Evolutionary conservation across 53 echinoderm and acorn worm species (phyloP).

Genomic region (Antedon mediterranea): DNA sequence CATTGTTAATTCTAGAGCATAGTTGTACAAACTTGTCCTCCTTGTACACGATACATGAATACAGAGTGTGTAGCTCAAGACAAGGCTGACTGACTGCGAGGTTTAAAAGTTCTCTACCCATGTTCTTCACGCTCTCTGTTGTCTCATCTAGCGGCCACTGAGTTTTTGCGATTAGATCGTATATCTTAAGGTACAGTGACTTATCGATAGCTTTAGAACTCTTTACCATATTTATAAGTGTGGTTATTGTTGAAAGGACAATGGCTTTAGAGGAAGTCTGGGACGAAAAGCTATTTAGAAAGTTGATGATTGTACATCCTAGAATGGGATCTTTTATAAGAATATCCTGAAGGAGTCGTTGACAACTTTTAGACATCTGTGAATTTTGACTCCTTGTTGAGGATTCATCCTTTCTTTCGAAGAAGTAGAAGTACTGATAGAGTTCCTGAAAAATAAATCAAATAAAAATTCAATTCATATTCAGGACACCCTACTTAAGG

Average conservation of each 20-base stretch:
- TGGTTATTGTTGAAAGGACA: neutral
- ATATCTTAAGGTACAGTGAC: neutral
- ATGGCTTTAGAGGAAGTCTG: neutral
- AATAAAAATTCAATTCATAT: too few species aligned
- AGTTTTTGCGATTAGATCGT: neutral
- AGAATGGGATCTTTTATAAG: slow-evolving; percentile 35
- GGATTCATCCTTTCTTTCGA: neutral
- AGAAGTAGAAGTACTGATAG: neutral
- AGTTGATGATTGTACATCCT: slow-evolving; percentile 48
- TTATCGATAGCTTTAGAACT: neutral
- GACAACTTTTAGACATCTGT: slow-evolving; percentile 1
- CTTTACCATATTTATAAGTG: neutral
- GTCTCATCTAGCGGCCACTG: neutral
- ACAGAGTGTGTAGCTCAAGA: neutral
- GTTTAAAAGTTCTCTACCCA: neutral
- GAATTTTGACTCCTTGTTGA: neutral
- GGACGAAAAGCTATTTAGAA: slow-evolving; percentile 3
- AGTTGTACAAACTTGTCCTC: neutral
- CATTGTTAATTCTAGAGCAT: neutral
- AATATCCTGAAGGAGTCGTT: slow-evolving; percentile 21
- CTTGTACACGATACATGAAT: neutral
- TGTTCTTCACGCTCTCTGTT: neutral
- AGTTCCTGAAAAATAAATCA: neutral
- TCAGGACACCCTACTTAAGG: too few species aligned
- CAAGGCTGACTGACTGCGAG: neutral